Conservation (phyloP, 2,113 vertebrate genomes). For the Clinocottus analis region DNA sequence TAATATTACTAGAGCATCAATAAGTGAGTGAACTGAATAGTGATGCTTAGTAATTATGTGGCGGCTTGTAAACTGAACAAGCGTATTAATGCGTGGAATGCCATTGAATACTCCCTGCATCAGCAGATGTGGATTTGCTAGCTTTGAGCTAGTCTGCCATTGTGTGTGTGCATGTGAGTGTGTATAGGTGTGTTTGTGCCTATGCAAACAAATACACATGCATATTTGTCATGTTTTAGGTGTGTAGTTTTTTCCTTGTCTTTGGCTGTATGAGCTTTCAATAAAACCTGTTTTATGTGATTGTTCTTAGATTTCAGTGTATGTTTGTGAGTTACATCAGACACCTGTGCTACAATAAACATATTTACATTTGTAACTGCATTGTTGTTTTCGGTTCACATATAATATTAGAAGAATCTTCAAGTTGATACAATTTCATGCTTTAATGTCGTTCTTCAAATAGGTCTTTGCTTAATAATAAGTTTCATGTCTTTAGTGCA, state of each 20-base stretch:
- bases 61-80: background rate
- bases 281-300: too few relatives aligned
- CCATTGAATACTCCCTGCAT: background rate
- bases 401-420: background rate
- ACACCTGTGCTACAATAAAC: constrained; percentile 1
- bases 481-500: background rate
- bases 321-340: background rate
- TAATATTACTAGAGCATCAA: background rate
- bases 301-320: background rate
- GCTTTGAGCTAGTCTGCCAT: background rate
- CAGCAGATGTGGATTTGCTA: background rate
- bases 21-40: background rate
- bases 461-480: background rate
- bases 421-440: background rate
- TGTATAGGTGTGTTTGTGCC: background rate
- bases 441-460: background rate
- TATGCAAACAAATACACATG: background rate
- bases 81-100: background rate
- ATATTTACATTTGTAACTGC: background rate
- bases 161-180: too few relatives aligned
- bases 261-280: background rate
- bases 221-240: background rate
- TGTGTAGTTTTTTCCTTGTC: too few relatives aligned
- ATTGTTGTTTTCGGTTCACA: background rate
- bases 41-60: background rate